Conservation (phyloP, 2,888 invertebrate species). For the Polymixis flavicincta region DNA sequence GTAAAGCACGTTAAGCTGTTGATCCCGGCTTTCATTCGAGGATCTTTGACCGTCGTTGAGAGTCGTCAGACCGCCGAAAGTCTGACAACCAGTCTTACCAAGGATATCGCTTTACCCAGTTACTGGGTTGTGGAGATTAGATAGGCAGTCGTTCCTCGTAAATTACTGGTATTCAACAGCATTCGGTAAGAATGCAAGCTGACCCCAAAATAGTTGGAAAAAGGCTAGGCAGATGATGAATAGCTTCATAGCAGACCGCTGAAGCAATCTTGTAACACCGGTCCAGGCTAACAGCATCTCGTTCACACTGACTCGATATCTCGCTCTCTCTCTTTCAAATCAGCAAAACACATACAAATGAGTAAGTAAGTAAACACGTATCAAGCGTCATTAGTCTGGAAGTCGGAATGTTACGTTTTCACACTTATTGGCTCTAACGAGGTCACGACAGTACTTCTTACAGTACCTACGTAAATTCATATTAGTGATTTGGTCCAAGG, state of each 20-base stretch:
- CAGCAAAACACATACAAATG: slow-evolving; percentile 23
- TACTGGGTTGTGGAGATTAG: not conserved
- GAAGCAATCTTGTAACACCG: not conserved
- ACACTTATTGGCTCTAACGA: slow-evolving; percentile 51
- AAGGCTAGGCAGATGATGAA: too few relatives aligned
- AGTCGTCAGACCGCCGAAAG: too few relatives aligned
- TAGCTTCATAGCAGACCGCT: not conserved
- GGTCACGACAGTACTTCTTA: slow-evolving; percentile 31
- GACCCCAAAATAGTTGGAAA: too few relatives aligned
- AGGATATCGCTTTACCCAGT: not conserved
- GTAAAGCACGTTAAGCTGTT: too few relatives aligned
- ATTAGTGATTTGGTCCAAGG: slow-evolving; percentile 57
- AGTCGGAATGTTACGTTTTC: slow-evolving; percentile 41
- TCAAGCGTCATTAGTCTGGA: slow-evolving; percentile 40
- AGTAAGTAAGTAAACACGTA: slow-evolving; percentile 30
- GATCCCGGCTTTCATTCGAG: too few relatives aligned
- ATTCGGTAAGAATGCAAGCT: too few relatives aligned
- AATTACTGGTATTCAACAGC: too few relatives aligned
- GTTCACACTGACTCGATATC: not conserved
- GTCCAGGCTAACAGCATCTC: not conserved
- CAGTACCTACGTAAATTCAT: slow-evolving; percentile 39
- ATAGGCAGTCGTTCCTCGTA: too few relatives aligned
- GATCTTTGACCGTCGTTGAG: too few relatives aligned
- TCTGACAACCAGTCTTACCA: not conserved
- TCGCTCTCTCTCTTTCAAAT: slow-evolving; percentile 27